These are phyloP conservation scores for Dryobates pubescens DNA, from an alignment of 2,797 vertebrate species.

Conservation along the genomic window DNA sequence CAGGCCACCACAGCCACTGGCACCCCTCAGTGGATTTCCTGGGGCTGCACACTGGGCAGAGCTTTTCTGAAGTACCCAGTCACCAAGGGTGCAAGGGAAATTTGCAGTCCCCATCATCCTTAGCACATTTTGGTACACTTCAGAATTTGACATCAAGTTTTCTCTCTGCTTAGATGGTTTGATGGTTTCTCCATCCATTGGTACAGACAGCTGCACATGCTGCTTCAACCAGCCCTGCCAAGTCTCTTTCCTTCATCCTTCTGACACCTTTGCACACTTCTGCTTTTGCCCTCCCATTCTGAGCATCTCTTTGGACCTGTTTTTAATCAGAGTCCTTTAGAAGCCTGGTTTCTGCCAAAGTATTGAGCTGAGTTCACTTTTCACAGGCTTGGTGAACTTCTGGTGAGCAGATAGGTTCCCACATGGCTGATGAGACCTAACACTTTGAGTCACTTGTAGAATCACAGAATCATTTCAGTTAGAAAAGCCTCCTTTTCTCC, in stretches of 20 bases:
- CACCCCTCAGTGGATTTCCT: rapidly evolving
- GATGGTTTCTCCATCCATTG: neutral
- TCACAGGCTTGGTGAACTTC: neutral
- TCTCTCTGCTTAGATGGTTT: neutral
- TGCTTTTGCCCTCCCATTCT: neutral
- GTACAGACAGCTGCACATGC: neutral
- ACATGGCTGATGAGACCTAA: rapidly evolving
- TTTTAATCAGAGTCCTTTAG: neutral
- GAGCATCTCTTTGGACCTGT: neutral
- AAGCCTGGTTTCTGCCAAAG: neutral
- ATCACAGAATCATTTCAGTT: too few species aligned
- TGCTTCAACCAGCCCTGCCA: neutral
- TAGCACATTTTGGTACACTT: neutral
- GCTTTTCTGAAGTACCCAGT: rapidly evolving
- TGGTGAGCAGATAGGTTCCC: rapidly evolving
- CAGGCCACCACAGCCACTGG: neutral
- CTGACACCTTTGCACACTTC: neutral
- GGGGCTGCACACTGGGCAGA: rapidly evolving
- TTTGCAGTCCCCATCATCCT: neutral
- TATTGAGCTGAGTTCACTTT: rapidly evolving
- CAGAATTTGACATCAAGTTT: neutral
- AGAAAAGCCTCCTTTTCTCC: too few species aligned
- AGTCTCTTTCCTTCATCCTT: neutral
- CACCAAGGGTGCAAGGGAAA: rapidly evolving
- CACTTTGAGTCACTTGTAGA: neutral